Evolutionary conservation across 2,113 vertebrate species (phyloP), one percentile per base, ranked within the genome.

Genomic region (Poicephalus gulielmi): DNA sequence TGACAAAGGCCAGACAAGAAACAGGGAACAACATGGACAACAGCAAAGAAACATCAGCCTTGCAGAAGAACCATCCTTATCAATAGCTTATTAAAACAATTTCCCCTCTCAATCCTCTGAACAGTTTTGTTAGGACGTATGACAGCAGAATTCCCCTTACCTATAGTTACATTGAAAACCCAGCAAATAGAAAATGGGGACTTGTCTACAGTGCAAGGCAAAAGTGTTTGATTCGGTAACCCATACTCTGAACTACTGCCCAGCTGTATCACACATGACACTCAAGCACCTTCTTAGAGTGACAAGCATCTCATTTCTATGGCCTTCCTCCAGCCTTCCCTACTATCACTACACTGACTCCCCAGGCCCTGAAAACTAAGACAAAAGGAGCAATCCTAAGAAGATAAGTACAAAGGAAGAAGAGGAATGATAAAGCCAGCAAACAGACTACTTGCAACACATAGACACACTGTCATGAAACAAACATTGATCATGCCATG

Each of bases 1-100:
- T 6, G 10, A 44, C 10, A 31, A 28, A 0, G 0, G 7, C 41
- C 5, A 1, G n/a, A 53, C 35, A 59, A 67, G 35, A 77, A 82
- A 55, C 2, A 17, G 10, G 24, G n/a, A 47, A 49, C 10, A 57
- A 64, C 17, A 53, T 0, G 5, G 10, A 19, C n/a, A 63, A 28
- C 25, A 86, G 62, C 6, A 82, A 30, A 62, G 35, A 33, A 17
- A 16, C 3, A 67, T 52, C 49, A 59, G 6, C 4, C 27, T 53
- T 66, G 64, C 31, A 49, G 74, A 67, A 92, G 31, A 80, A 30
- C 24, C 5, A 25, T 18, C 11, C 31, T 77, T 63, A 71, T 4
- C 5, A 10, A 64, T 2, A 68, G 8, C 46, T 77, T 70, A 43
- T 64, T 44, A 68, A 59, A 77, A 52, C 4, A 5, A 20, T 46